Evolutionary conservation across 2,113 vertebrate species (phyloP), one percentile per base, ranked within the genome.

Genomic region (Nyctereutes procyonoides): DNA sequence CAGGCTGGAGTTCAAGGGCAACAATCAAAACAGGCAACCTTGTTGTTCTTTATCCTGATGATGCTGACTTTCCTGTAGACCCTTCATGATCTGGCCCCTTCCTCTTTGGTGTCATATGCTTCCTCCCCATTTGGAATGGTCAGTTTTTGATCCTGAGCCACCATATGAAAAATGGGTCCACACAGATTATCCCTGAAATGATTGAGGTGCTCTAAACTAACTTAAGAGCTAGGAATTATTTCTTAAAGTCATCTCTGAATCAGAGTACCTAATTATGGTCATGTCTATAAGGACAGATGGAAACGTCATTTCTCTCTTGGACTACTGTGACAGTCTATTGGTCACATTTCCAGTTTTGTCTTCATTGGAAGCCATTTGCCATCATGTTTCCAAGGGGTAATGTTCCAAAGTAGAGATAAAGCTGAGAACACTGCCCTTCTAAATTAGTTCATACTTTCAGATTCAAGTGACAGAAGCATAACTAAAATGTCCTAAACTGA

Each of bases 291-390:
- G 89, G 69, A 24, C 35, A 83, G 53, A 77, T 20, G 26, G 67
- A 79, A 92, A 30, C 3, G 79, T 48, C n/a, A 17, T 43, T 90
- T 97, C 28, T 85, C 60, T 82, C 26, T 63, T 43, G n/a, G 28
- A 67, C 48, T 87, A 0, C 56, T 58, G 58, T 85, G 81, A 90
- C 62, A 58, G 26, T 55, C 60, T 80, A 0, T 62, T 79, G 92
- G 92, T 38, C 81, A 95, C 53, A 56, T 74, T 88, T 79, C 35
- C 35, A 82, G n/a, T 65, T 76, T 73, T 84, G 55, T 93, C 38
- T 71, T 97, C 24, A 19, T 48, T 77, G 65, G 35, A 91, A 93
- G 11, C 28, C 19, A 32, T 95, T 93, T 87, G 63, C 43, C 38
- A 43, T 28, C 38, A 1, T 48, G 58, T 53, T 60, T 80, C 65